phyloP scores from a whole-genome alignment of 2,797 vertebrate genomes.

The Ciconia nigra region DNA sequence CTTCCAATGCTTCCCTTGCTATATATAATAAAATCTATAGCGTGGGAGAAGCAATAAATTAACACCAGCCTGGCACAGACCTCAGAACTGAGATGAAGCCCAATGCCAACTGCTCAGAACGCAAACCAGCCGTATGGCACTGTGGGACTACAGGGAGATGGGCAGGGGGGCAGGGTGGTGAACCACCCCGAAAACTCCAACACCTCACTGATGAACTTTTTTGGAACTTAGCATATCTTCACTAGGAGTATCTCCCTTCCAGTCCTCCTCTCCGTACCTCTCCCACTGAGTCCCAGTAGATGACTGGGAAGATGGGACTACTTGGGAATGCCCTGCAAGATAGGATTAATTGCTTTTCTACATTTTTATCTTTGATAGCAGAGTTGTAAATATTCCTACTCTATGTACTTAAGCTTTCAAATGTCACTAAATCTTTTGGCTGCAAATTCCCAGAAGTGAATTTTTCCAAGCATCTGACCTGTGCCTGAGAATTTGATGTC shows the following conservation, averaged over 20 bases:
- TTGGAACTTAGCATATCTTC: not conserved
- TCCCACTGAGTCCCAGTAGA: not conserved
- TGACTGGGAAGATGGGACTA: not conserved
- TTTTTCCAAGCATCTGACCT: not conserved
- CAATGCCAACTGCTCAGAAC: not conserved
- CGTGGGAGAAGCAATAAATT: not conserved
- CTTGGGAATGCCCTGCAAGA: not conserved
- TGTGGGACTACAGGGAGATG: not conserved
- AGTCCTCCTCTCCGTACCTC: not conserved
- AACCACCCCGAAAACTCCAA: not conserved
- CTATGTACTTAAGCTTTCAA: not conserved
- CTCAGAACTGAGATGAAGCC: not conserved
- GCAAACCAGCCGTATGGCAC: not conserved
- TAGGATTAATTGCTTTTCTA: not conserved
- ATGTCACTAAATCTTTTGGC: not conserved
- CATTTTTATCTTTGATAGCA: not conserved
- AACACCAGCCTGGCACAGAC: not conserved
- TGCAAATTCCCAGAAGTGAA: not conserved
- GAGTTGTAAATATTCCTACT: not conserved
- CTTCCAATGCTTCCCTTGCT: not conserved
- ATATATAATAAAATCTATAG: not conserved
- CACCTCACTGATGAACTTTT: not conserved
- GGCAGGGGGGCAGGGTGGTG: accelerated
- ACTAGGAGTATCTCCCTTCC: not conserved
- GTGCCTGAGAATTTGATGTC: not conserved